phyloP scores from a whole-genome alignment of 2,888 invertebrate species.

The Dorcus parallelipipedus region DNA sequence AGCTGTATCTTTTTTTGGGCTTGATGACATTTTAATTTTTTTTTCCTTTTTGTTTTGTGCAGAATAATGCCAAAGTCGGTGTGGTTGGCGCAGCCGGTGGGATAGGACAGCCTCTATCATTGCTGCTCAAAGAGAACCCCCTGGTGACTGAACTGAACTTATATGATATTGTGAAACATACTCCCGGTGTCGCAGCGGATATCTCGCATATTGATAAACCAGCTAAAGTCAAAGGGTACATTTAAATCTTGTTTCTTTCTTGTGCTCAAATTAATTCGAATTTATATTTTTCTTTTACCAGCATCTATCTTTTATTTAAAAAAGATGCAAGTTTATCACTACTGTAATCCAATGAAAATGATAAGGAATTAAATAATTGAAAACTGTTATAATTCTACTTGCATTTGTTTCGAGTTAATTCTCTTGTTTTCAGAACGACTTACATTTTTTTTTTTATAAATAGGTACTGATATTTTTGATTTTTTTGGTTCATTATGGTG shows the following conservation, averaged over 20 bases:
- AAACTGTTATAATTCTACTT: too few relatives aligned
- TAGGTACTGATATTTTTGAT: too few relatives aligned
- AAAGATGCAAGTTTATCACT: too few relatives aligned
- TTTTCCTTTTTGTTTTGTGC: slow-evolving; percentile 26
- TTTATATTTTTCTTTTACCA: too few relatives aligned
- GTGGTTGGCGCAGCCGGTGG: slow-evolving; percentile 97
- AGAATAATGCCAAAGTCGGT: slow-evolving; percentile 88
- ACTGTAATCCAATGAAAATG: too few relatives aligned
- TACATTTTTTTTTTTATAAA: too few relatives aligned
- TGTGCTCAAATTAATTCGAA: neutral
- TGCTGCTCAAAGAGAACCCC: slow-evolving; percentile 88
- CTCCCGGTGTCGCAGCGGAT: slow-evolving; percentile 96
- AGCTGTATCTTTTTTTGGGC: neutral
- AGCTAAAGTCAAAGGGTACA: slow-evolving; percentile 67
- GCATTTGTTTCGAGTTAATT: too few relatives aligned
- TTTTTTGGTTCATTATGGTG: too few relatives aligned
- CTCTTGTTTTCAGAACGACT: too few relatives aligned
- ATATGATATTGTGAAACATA: slow-evolving; percentile 87
- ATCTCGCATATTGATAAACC: slow-evolving; percentile 94
- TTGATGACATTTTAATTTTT: neutral
- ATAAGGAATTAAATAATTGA: too few relatives aligned
- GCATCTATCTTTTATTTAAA: too few relatives aligned
- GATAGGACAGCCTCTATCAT: slow-evolving; percentile 93
- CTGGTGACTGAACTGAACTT: slow-evolving; percentile 79
- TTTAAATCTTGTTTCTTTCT: neutral